A percentile compares a stretch with the other conserved stretches of the same genome.
Evolutionary conservation across 2,113 vertebrate genomes (phyloP).

Genomic region (Psilopsiagon aymara): DNA sequence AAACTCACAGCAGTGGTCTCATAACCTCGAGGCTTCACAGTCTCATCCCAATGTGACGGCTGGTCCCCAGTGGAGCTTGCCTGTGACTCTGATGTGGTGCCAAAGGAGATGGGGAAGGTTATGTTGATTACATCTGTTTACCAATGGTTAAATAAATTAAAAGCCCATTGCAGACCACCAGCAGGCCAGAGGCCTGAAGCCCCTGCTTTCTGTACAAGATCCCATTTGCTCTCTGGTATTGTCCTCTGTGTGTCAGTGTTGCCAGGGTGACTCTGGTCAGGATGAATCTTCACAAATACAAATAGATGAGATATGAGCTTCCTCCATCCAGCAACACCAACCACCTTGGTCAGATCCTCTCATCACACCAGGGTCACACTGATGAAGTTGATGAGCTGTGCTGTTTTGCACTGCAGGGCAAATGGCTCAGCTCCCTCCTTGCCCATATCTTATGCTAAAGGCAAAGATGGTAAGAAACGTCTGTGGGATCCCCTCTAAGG

Average conservation of each 20-base stretch:
- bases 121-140: conserved; percentile 86
- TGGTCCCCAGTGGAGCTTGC: conserved; percentile 56
- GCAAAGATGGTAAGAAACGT: background rate
- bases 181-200: conserved; percentile 36
- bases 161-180: conserved; percentile 83
- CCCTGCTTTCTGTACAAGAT: background rate
- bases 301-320: background rate
- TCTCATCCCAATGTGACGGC: conserved; percentile 38
- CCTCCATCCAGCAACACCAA: background rate
- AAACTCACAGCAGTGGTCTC: conserved; percentile 80
- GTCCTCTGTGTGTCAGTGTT: background rate
- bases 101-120: conserved; percentile 66
- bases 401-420: background rate
- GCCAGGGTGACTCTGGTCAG: background rate
- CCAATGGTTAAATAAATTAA: conserved; percentile 85
- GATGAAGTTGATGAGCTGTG: background rate
- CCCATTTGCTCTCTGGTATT: rapidly evolving
- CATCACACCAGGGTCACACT: background rate
- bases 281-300: background rate
- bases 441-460: background rate
- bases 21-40: conserved; percentile 64
- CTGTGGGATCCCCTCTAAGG: background rate
- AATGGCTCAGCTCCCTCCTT: background rate
- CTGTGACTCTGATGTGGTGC: conserved; percentile 49
- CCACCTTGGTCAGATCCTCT: background rate